phyloP scores from a whole-genome alignment of 2,113 vertebrate species.

The Otis tarda region DNA sequence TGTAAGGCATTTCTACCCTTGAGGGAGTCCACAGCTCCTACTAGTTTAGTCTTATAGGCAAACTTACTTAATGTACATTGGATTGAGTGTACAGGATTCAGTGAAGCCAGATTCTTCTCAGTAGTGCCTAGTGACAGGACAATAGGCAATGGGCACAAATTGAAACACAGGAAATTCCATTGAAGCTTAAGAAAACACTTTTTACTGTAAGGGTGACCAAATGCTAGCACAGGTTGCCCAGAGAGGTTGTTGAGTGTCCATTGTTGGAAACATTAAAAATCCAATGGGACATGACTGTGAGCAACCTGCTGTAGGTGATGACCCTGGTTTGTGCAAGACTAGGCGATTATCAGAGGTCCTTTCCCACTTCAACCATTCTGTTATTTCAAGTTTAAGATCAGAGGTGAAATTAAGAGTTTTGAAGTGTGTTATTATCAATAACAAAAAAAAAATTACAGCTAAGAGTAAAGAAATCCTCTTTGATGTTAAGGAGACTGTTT shows the following conservation, averaged over 20 bases:
- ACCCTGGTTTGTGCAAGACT: background rate
- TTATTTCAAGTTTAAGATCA: background rate
- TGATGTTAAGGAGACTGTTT: background rate
- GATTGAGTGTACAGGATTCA: background rate
- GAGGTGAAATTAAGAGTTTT: background rate
- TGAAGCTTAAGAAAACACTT: too few species aligned
- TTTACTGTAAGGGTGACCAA: background rate
- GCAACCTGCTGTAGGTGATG: background rate
- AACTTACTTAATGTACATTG: background rate
- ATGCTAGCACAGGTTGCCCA: background rate
- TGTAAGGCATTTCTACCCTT: too few species aligned
- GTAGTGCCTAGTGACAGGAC: background rate
- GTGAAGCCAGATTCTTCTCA: background rate
- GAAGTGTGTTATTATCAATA: background rate
- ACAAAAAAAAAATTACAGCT: background rate
- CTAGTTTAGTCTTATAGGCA: background rate
- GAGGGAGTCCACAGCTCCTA: background rate
- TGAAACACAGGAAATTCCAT: background rate
- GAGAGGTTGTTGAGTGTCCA: background rate
- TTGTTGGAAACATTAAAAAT: background rate
- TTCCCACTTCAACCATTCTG: background rate
- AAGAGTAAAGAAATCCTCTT: background rate
- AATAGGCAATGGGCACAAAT: background rate
- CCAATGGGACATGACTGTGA: background rate
- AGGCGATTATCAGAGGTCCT: background rate